Evolutionary conservation across 53 echinoderm and acorn worm genomes (phyloP), one percentile per base, ranked within the genome.

Genomic region (Patiria pectinifera): DNA sequence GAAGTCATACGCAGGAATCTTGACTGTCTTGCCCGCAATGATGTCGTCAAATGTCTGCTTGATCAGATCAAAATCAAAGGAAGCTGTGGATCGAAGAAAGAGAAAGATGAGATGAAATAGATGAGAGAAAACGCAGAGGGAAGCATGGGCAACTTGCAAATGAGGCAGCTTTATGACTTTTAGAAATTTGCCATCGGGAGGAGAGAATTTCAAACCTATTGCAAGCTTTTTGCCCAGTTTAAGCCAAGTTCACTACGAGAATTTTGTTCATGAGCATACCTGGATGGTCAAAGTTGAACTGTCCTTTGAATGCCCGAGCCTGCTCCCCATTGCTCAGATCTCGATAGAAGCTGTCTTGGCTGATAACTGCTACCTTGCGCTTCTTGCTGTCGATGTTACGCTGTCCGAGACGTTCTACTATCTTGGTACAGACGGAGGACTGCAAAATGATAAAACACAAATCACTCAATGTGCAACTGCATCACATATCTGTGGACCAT

Each of bases 201-300:
- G 60, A 60, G 60, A 60, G 60, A 60, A 60, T 11, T 60, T 8
- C 60, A 60, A 12, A 60, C 0, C 12, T 60, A 60, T 60, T 8
- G 60, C 35, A 35, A 35, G 35, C 35, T 35, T 35, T 35, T 35
- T 35, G 35, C 35, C 1, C 35, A 35, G 1, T 35, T 35, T 35
- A 35, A 35, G 35, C 35, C 35, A 35, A 35, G 35, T 35, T 35
- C 35, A 35, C 35, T 0, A 35, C 35, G 46, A 16, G 45, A 47
- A 14, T 48, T 81, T 1, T 60, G 35, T 10, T 15, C 47, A 22
- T 6, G 22, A 71, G 12, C 11, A 11, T 91, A 99, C 99, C 97
- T 96, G 99, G 99, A 85, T 99, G 99, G 89, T 99, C 99, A 96
- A 99, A 99, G 86, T 99, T 99, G 78, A 95, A 95, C 43, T 95